A percentile compares a stretch with the other conserved stretches of the same genome.
phyloP scores from a whole-genome alignment of 2,888 invertebrate species.

The Drosophila subsilvestris region DNA sequence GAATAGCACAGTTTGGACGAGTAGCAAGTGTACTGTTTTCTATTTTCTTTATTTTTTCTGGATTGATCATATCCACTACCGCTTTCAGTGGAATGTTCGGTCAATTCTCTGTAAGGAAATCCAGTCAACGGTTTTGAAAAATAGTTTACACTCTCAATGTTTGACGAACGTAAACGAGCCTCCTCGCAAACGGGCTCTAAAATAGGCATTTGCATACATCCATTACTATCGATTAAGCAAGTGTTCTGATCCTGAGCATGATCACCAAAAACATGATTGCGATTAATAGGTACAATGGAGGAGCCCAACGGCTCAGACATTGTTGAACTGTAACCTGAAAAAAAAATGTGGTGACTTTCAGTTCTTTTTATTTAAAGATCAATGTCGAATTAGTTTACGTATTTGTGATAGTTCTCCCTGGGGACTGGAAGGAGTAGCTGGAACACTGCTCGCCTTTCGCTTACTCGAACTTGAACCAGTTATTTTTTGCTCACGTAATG shows the following conservation, averaged over 20 bases:
- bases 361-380: constrained; percentile 5
- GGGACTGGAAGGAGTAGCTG: constrained; percentile 94
- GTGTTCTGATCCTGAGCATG: constrained; percentile 52
- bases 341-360: constrained; percentile 47
- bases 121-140: constrained; percentile 78
- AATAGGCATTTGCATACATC: constrained; percentile 78
- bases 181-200: constrained; percentile 90
- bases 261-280: constrained; percentile 85
- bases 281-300: constrained; percentile 77
- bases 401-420: constrained; percentile 86
- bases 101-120: constrained; percentile 90
- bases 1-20: constrained; percentile 68
- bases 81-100: constrained; percentile 92
- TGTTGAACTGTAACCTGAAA: constrained; percentile 92
- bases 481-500: constrained; percentile 87
- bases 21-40: constrained; percentile 70
- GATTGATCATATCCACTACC: constrained; percentile 83
- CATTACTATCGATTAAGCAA: constrained; percentile 50
- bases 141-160: constrained; percentile 73
- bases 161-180: constrained; percentile 81
- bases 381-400: constrained; percentile 80
- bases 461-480: constrained; percentile 86
- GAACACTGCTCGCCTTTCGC: constrained; percentile 93
- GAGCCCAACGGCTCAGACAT: constrained; percentile 89
- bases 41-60: constrained; percentile 63